Percentiles rank a stretch among this genome's conserved stretches.
Evolutionary conservation across 2,888 invertebrate genomes (phyloP).

Genomic region (Epinotia bilunana): DNA sequence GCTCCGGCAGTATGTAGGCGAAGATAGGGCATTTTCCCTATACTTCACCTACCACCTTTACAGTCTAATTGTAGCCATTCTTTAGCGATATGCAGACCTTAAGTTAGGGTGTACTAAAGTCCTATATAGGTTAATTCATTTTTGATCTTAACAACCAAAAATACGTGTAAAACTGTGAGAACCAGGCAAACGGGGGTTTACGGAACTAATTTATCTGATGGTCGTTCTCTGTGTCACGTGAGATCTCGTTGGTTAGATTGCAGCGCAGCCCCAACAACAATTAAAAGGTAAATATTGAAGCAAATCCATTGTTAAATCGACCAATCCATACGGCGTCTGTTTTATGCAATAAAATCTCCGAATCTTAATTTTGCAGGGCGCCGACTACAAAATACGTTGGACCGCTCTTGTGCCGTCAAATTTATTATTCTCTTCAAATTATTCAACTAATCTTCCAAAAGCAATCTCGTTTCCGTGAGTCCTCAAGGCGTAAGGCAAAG

Average conservation of each 20-base stretch:
- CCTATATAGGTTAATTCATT: no score
- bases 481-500: slow-evolving; percentile 43
- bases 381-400: slow-evolving; percentile 24
- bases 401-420: slow-evolving; percentile 23
- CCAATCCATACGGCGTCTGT: neutral
- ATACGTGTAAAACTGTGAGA: no score
- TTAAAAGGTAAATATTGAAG: no score
- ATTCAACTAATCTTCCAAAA: slow-evolving; percentile 44
- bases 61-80: no score
- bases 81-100: no score
- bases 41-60: neutral
- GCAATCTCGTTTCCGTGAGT: slow-evolving; percentile 43
- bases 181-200: no score
- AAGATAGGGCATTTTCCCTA: slow-evolving; percentile 16
- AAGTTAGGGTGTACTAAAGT: no score
- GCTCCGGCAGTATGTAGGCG: neutral
- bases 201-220: no score
- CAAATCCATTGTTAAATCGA: neutral
- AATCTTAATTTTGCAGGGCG: slow-evolving; percentile 25
- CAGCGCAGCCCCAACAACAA: no score
- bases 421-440: slow-evolving; percentile 42
- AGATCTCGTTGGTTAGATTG: no score
- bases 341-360: slow-evolving; percentile 3
- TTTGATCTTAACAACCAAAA: no score
- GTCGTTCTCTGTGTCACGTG: no score